Base-by-base conservation (phyloP, 2,113 vertebrate genomes). In the Embiotoca jacksoni region DNA sequence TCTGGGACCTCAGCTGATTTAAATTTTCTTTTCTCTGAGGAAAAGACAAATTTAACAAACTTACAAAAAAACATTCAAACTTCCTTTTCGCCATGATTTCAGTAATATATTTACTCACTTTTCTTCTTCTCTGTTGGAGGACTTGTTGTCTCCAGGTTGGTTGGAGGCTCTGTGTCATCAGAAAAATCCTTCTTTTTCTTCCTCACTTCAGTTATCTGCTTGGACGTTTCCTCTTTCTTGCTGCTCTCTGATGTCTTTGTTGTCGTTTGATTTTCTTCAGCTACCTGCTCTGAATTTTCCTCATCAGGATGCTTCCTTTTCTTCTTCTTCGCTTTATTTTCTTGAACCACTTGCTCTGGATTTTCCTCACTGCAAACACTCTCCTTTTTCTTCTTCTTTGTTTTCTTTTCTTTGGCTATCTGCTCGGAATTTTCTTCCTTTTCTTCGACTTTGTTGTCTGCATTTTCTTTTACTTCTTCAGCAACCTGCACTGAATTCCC, bases 21-120 rank as follows among this genome's bases (percentile, higher is more conserved):
- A 31, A 69, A 72, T 65, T 84, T 91, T 1, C 37, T 81, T 75
- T 91, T 92, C 72, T 86, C 92, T 93, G 81, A 70, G 15, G 35
- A 16, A 35, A 39, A 9, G 11, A 33, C 3, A 79, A 3, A 9
- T 23, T 52, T 2, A 6, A 4, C 1, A 72, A 56, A 53, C 15
- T 31, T 37, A 46, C 1, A 57, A 23, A 57, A 11, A 63, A n/a
- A 47, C 5, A 13, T 6, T 0, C 9, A 54, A 71, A 10, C 0
- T 11, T 1, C 11, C 46, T 16, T 13, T 3, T 33, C 13, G 6
- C 31, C 1, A 57, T 0, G 2, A 11, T 3, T 13, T 16, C 0
- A 1, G 6, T 0, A 11, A 33, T 15, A 10, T 0, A 13, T 55
- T 14, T 11, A 81, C 88, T 86, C 62, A 93, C 93, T 89, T 90